Conservation (phyloP, 1,140 invertebrate species). For the Drosophila guanche region DNA sequence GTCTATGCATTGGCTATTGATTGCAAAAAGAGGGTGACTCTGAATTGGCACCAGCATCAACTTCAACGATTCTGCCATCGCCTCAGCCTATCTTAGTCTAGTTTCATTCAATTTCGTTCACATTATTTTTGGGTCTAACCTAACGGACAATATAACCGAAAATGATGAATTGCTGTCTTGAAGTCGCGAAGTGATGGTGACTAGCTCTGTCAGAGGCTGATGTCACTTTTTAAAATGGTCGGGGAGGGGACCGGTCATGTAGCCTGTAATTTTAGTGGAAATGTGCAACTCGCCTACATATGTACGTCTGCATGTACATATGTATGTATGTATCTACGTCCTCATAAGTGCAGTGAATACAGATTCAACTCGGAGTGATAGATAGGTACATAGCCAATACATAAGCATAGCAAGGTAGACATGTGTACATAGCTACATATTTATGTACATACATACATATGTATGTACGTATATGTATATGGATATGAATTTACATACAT, state of each 20-base stretch:
- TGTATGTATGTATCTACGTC: too few relatives aligned
- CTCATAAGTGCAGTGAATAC: too few relatives aligned
- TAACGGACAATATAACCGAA: slow-evolving; percentile 15
- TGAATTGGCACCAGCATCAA: too few relatives aligned
- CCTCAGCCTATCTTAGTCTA: slow-evolving; percentile 2
- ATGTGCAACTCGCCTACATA: too few relatives aligned
- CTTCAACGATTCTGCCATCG: slow-evolving; percentile 1
- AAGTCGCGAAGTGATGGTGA: slow-evolving; percentile 2
- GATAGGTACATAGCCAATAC: too few relatives aligned
- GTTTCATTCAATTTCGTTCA: slow-evolving; percentile 16
- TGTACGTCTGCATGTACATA: too few relatives aligned
- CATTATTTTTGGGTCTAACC: not conserved
- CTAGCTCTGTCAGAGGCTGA: not conserved
- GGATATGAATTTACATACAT: too few relatives aligned
- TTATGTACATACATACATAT: slow-evolving; percentile 5
- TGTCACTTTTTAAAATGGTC: not conserved
- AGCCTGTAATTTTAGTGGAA: too few relatives aligned
- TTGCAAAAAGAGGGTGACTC: slow-evolving; percentile 43
- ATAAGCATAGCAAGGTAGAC: too few relatives aligned
- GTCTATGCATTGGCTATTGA: slow-evolving; percentile 15
- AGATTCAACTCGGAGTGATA: too few relatives aligned
- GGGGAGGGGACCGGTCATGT: too few relatives aligned
- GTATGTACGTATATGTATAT: not conserved
- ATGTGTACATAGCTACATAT: too few relatives aligned
- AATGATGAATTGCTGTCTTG: slow-evolving; percentile 31